Base-by-base conservation (phyloP, 2,113 vertebrate genomes). In the Crypturellus undulatus region DNA sequence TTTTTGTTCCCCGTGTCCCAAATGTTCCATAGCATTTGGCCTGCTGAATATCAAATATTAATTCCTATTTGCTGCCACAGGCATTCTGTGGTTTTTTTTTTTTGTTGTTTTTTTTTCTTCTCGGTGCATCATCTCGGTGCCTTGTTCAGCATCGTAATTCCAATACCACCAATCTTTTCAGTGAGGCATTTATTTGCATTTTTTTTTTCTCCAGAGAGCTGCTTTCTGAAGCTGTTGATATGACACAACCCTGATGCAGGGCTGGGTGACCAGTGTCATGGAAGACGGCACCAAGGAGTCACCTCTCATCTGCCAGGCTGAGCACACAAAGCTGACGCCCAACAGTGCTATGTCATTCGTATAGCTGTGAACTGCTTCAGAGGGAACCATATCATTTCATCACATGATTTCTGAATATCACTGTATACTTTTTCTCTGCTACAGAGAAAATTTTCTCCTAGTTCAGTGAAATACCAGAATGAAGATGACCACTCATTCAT, bases 251-350 rank as follows among this genome's bases (percentile, higher is more conserved):
- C 21, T 67, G 1, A 3, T 63, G 10, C 6, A 38, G 54, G 8
- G 10, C 54, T 58, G 62, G 32, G 15, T 1, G 1, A 3, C 24
- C 60, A n/a, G 17, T 24, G 14, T 13, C 1, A 0, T 21, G 26
- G 40, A 78, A 78, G 22, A 2, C 18, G 45, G 45, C 80, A n/a
- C 20, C 42, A 51, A 78, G 12, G 54, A 56, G 28, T 28, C 54
- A 5, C 32, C 16, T 45, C 40, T 0, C 0, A 4, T 17, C 24
- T 58, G 8, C 8, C 42, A 62, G 26, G 13, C 30, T 81, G 56
- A 84, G 30, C 80, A 75, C 18, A 38, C 11, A 45, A 16, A 18
- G 25, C 69, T 72, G 47, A 42, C 14, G 7, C 1, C 2, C 1
- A 1, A 30, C 36, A 10, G 8, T 60, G 15, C 20, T 40, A 2